Evolutionary conservation across 2,797 vertebrate species (phyloP), one percentile per base, ranked within the genome.

Genomic region (Sebastes miniatus): DNA sequence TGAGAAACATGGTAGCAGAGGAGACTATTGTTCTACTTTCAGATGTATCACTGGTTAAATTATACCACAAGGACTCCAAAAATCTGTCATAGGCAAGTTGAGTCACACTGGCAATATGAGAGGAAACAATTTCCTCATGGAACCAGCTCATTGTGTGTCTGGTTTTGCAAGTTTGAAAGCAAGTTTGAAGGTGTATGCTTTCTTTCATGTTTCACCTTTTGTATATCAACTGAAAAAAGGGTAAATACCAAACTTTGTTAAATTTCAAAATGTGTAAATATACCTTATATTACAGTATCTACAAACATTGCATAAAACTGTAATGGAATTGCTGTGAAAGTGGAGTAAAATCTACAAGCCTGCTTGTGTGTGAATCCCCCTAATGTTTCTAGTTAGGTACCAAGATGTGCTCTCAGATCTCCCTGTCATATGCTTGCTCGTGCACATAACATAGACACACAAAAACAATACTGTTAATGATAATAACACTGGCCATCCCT

Each of bases 41-140:
- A 74, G 8, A 59, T 70, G n/a, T 9, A 56, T 36, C 10, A 32
- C 31, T 18, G 32, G 34, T 62, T 66, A 52, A 79, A 88, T 80
- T 27, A 54, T 47, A 66, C 69, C 34, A 18, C 22, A 65, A 63
- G n/a, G 56, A 81, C 59, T 27, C 12, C 13, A 80, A 47, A 32
- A 65, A 58, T 13, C 29, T 52, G 39, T 59, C 50, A 52, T 9
- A 52, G 24, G 20, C 20, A 63, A 47, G 36, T 12, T 70, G 1
- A 27, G 24, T 79, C 52, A 78, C 22, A 56, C 7, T n/a, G n/a
- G 32, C 11, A 59, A 59, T 50, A 39, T 24, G 18, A 65, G 25
- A 22, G 11, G n/a, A 80, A 74, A 63, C 47, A 1, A 61, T 31
- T 79, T 76, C 24, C 16, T 64, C 14, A 36, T 29, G 2, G 57